phyloP scores from a whole-genome alignment of 2,888 invertebrate genomes.

The Mesorhabditis belari region DNA sequence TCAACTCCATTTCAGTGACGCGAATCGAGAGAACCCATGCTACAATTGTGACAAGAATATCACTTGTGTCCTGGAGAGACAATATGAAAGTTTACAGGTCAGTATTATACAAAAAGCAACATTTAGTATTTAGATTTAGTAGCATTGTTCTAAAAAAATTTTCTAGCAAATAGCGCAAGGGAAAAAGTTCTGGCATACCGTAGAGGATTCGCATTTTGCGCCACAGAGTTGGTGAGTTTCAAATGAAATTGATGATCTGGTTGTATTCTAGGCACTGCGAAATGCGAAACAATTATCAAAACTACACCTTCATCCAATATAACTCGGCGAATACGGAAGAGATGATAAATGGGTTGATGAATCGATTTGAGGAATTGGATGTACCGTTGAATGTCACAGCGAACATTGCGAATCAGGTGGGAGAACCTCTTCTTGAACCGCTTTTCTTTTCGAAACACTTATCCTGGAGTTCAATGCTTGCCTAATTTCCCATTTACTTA shows the following conservation, averaged over 20 bases:
- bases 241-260: neutral
- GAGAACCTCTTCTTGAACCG: too few species aligned
- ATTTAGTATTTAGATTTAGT: neutral
- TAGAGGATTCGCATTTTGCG: neutral
- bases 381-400: neutral
- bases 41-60: neutral
- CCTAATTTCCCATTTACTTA: too few species aligned
- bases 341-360: neutral
- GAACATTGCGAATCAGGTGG: neutral
- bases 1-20: neutral
- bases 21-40: neutral
- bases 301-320: neutral
- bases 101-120: neutral
- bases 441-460: too few species aligned
- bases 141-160: neutral
- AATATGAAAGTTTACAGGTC: neutral
- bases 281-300: neutral
- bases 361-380: neutral
- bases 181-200: neutral
- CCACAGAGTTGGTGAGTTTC: neutral
- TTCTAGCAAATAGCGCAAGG: neutral
- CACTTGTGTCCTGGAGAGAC: neutral
- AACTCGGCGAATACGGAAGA: neutral
- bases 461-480: too few species aligned
- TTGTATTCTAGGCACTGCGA: neutral